phyloP scores from a whole-genome alignment of 2,113 vertebrate genomes.

The Dicrurus megarhynchus region DNA sequence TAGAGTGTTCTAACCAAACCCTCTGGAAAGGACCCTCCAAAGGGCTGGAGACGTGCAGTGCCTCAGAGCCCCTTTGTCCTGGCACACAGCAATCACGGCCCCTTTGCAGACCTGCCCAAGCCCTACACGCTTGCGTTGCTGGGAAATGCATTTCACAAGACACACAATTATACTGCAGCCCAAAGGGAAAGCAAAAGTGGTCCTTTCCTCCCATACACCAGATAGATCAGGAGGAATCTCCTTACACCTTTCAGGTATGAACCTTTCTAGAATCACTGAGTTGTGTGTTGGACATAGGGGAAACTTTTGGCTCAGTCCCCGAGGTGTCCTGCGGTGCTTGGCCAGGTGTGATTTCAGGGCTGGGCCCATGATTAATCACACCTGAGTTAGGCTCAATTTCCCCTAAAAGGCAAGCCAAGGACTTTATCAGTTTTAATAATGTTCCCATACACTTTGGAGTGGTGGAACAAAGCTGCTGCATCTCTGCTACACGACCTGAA shows the following conservation, averaged over 20 bases:
- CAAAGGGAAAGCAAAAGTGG: neutral
- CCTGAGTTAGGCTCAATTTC: neutral
- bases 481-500: neutral
- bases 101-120: neutral
- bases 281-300: neutral
- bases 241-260: neutral
- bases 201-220: neutral
- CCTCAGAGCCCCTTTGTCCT: neutral
- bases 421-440: neutral
- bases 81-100: neutral
- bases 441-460: neutral
- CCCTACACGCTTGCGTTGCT: neutral
- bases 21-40: neutral
- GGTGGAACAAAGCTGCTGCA: neutral
- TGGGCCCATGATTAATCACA: neutral
- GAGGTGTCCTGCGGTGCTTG: neutral
- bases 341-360: neutral
- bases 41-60: neutral
- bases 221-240: neutral
- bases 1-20: neutral
- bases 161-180: neutral
- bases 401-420: neutral
- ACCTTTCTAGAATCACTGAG: neutral
- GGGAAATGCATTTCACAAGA: neutral
- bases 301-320: neutral